phyloP scores from a whole-genome alignment of 2,113 vertebrate species.

The Stegastes partitus region DNA sequence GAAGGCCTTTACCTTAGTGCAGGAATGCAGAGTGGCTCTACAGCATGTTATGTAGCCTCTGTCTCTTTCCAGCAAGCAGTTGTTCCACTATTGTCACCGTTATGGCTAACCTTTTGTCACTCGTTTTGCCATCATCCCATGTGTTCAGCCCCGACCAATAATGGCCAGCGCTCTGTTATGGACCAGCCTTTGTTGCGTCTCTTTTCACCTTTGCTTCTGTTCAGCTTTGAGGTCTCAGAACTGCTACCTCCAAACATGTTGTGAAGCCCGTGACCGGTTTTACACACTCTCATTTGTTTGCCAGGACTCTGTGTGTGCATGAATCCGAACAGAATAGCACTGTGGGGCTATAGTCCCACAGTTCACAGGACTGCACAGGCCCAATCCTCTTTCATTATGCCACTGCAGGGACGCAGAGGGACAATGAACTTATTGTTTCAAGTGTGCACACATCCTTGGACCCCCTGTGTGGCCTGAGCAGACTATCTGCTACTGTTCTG shows the following conservation, averaged over 20 bases:
- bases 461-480: conserved; percentile 26
- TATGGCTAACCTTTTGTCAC: conserved; percentile 35
- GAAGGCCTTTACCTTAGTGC: neutral
- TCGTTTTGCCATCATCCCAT: conserved; percentile 33
- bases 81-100: conserved; percentile 1
- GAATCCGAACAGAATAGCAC: conserved; percentile 31
- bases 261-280: conserved; percentile 12
- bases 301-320: conserved; percentile 20
- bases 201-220: conserved; percentile 48
- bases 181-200: conserved; percentile 43
- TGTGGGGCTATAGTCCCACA: conserved; percentile 33
- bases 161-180: conserved; percentile 11
- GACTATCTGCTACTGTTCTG: conserved; percentile 16
- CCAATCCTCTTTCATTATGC: conserved; percentile 48
- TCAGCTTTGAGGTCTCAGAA: conserved; percentile 56
- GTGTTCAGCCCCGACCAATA: conserved; percentile 26
- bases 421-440: conserved; percentile 75
- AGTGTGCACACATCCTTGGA: conserved; percentile 5
- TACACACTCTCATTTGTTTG: conserved; percentile 31
- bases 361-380: conserved; percentile 40
- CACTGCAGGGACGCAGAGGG: conserved; percentile 36
- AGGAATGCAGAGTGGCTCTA: neutral
- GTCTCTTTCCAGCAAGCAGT: neutral
- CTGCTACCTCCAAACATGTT: conserved; percentile 29
- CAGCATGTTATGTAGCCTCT: neutral